Evolutionary conservation across 2,797 vertebrate species (phyloP), one percentile per base, ranked within the genome.

Genomic region (Acrossocheilus wenchowensis): DNA sequence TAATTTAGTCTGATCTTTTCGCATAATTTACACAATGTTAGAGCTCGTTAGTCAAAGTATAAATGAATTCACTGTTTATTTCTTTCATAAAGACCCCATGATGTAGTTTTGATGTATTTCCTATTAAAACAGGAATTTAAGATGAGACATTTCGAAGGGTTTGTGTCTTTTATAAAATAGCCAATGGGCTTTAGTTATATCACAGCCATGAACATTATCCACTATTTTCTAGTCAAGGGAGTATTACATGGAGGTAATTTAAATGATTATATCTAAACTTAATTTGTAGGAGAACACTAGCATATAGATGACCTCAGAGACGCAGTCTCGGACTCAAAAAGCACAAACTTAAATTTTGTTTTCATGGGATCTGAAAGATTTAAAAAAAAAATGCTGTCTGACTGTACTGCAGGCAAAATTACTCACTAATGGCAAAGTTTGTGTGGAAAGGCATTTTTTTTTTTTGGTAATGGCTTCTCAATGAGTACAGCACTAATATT

Each of bases 21-120:
- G 57, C 10, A 43, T 85, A 17, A 43, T 85, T 78, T 39, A 83
- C 17, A 60, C 19, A 83, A 23, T 26, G 39, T 62, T 83, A 62
- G 26, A 57, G 15, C 26, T 60, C 41, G 5, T 69, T 60, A 69
- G 21, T 23, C 45, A 36, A 30, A 48, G 45, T 68, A 52, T n/a
- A 81, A 68, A 50, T 50, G 2, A 68, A 39, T 21, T 71, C 6
- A 41, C 12, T 17, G 39, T 54, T 23, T 39, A 41, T 30, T 57
- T 1, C 50, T 41, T 57, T 82, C 23, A 26, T 57, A 9, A 43
- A 41, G 7, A 8, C 7, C 41, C 41, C 1, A 1, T 41, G 41
- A 41, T 41, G 41, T 8, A 8, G 41, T 41, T 41, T 81, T 77
- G 30, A 54, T 54, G 5, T 77, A 23, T 39, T 54, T 71, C 30